Evolutionary conservation across 1,140 invertebrate genomes (phyloP).

Genomic region (Eueides isabella): DNA sequence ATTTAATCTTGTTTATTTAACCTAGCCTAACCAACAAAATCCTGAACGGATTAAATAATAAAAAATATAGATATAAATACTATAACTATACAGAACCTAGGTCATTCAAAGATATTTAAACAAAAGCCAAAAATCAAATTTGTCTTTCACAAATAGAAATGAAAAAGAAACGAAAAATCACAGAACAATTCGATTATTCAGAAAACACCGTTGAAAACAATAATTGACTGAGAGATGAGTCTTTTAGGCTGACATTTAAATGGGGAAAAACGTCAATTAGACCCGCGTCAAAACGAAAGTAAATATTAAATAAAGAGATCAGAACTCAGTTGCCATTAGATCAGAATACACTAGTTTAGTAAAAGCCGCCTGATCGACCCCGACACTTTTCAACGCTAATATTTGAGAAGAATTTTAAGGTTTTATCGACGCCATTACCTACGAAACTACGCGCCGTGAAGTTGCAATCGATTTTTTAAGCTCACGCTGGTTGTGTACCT

Average conservation of each 20-base stretch:
- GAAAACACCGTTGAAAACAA: constrained; percentile 28
- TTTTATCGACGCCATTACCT: constrained; percentile 43
- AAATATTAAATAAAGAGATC: constrained; percentile 35
- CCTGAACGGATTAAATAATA: no score
- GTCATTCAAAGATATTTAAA: background rate
- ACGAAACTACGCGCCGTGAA: constrained; percentile 21
- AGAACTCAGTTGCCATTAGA: constrained; percentile 30
- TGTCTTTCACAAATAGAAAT: background rate
- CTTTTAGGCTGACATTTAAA: constrained; percentile 35
- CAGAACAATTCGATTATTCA: constrained; percentile 23
- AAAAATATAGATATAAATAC: no score
- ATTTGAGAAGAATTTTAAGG: constrained; percentile 45
- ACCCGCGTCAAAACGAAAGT: constrained; percentile 36
- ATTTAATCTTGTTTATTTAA: no score
- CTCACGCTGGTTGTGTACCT: background rate
- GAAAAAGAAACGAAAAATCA: background rate
- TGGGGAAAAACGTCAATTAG: constrained; percentile 37
- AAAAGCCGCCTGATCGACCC: constrained; percentile 45
- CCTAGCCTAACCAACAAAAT: no score
- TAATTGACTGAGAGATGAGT: constrained; percentile 34
- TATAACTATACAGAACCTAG: background rate
- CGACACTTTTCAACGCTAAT: constrained; percentile 50
- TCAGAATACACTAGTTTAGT: constrained; percentile 37
- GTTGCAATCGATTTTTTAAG: constrained; percentile 14
- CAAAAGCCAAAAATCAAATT: background rate